These are phyloP conservation scores for Buphagus erythrorhynchus DNA, from an alignment of 2,797 vertebrate genomes.

Conservation along the genomic window DNA sequence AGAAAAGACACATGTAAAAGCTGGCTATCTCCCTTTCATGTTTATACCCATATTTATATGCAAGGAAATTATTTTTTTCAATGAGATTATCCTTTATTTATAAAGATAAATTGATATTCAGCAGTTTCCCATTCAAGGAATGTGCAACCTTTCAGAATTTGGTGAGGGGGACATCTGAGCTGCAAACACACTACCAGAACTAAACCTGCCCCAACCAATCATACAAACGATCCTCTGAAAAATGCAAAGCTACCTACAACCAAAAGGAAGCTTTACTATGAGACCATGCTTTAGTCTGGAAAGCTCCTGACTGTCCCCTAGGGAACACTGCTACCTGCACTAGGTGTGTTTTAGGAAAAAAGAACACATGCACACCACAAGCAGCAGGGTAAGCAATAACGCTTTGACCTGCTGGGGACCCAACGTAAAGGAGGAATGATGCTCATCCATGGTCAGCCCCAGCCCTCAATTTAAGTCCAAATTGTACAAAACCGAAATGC, in stretches of 20 bases:
- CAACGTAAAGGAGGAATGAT: rapidly evolving
- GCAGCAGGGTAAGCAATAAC: rapidly evolving
- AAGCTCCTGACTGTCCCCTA: neutral
- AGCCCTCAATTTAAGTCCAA: neutral
- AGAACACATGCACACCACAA: rapidly evolving
- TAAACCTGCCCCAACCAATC: neutral
- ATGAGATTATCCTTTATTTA: neutral
- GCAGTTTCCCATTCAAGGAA: neutral
- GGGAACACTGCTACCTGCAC: neutral
- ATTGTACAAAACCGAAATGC: neutral
- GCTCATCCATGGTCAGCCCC: rapidly evolving
- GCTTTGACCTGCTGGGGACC: neutral
- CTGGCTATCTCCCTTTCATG: neutral
- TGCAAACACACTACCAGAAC: neutral
- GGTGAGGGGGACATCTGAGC: rapidly evolving
- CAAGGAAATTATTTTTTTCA: neutral
- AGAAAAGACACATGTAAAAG: neutral
- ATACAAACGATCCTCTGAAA: rapidly evolving
- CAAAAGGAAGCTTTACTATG: neutral
- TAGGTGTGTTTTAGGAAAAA: neutral
- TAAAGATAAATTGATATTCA: neutral
- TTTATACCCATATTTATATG: neutral
- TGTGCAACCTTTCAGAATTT: neutral
- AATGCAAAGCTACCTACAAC: rapidly evolving
- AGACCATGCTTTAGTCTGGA: neutral